phyloP scores from a whole-genome alignment of 1,140 invertebrate species.

The Drosophila persimilis region DNA sequence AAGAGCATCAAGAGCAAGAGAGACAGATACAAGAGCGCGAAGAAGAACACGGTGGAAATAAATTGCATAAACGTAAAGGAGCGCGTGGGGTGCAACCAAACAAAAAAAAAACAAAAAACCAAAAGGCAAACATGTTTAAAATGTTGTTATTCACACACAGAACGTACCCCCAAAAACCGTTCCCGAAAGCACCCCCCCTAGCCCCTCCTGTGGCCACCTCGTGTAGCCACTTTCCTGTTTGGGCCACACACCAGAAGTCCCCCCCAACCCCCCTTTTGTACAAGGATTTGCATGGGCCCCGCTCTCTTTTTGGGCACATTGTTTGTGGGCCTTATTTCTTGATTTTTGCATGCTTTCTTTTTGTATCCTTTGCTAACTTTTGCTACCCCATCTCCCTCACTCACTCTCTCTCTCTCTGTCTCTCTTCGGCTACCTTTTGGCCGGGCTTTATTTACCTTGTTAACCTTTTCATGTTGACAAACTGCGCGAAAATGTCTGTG shows the following conservation, averaged over 20 bases:
- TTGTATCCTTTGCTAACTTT: conserved; percentile 18
- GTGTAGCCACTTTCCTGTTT: too few relatives aligned
- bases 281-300: conserved; percentile 39
- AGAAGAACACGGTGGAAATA: conserved; percentile 63
- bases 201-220: neutral
- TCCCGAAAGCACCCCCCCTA: neutral
- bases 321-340: conserved; percentile 55
- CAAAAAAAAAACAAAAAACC: conserved; percentile 44
- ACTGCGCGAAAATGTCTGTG: conserved; percentile 43
- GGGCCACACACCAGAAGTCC: too few relatives aligned
- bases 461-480: conserved; percentile 76
- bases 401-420: conserved; percentile 24
- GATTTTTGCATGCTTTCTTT: conserved; percentile 35
- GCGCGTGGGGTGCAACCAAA: conserved; percentile 12
- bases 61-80: conserved; percentile 70
- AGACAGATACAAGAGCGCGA: conserved; percentile 13
- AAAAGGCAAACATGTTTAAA: conserved; percentile 79
- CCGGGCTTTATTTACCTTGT: conserved; percentile 74
- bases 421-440: conserved; percentile 41
- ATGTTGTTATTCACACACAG: conserved; percentile 76
- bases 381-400: neutral
- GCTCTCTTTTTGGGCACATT: conserved; percentile 47
- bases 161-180: conserved; percentile 20
- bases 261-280: conserved; percentile 4
- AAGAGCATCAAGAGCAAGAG: conserved; percentile 3